Percentiles rank a stretch among this genome's conserved stretches.
Conservation (phyloP, 2,888 invertebrate species). For the Hydriomena furcata region DNA sequence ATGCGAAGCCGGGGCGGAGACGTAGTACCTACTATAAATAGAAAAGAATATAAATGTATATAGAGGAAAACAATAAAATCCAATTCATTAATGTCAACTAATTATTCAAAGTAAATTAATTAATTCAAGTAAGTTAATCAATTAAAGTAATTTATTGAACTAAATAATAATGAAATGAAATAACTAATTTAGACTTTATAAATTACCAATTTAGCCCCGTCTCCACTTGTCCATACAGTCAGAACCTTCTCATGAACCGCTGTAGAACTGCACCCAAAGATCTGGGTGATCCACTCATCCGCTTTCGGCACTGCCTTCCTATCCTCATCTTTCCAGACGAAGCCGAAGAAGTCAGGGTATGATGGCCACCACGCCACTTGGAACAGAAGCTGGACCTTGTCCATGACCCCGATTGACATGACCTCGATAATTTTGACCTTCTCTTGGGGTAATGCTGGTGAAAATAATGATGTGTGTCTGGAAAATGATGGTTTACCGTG, state of each 20-base stretch:
- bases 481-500: no score
- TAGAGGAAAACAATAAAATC: no score
- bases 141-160: no score
- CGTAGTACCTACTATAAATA: no score
- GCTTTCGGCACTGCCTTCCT: constrained; percentile 24
- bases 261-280: constrained; percentile 42
- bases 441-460: constrained; percentile 75
- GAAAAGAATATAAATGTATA: no score
- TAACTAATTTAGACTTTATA: no score
- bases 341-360: constrained; percentile 38
- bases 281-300: constrained; percentile 44
- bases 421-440: constrained; percentile 82
- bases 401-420: constrained; percentile 85
- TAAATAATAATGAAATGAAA: no score
- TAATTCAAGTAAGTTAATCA: no score
- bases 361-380: constrained; percentile 85
- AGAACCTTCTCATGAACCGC: constrained; percentile 37
- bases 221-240: constrained; percentile 52
- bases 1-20: no score
- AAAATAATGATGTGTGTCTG: constrained; percentile 81
- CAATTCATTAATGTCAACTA: no score
- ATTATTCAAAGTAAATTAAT: no score
- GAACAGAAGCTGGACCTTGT: constrained; percentile 87
- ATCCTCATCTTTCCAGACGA: constrained; percentile 66
- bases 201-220: constrained; percentile 39